Percentiles rank a stretch among this genome's conserved stretches.
Conservation (phyloP, 2,888 invertebrate species). For the Andrena flavipes region DNA sequence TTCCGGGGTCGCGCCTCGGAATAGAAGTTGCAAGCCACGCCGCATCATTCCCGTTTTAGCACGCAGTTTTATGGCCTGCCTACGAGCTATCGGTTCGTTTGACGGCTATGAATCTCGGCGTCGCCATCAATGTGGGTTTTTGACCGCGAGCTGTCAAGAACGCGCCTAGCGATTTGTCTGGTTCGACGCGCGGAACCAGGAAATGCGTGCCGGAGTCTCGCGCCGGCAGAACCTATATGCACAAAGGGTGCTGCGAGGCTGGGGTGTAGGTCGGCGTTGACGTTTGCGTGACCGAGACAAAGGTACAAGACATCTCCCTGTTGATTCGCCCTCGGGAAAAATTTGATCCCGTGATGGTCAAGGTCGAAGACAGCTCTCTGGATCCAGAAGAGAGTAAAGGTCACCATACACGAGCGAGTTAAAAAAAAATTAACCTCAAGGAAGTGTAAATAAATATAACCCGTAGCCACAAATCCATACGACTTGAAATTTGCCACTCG, state of each 20-base stretch:
- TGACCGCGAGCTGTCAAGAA: constrained; percentile 57
- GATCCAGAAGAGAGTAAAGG: constrained; percentile 14
- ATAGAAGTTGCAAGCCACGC: constrained; percentile 80
- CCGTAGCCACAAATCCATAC: too few species aligned
- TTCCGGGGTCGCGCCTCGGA: constrained; percentile 83
- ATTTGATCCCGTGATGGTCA: constrained; percentile 24
- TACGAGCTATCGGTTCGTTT: constrained; percentile 78
- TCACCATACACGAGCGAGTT: too few species aligned
- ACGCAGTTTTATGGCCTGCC: constrained; percentile 79
- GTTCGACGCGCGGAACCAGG: constrained; percentile 29
- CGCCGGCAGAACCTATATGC: not conserved
- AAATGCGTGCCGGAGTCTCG: constrained; percentile 34
- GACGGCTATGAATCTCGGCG: constrained; percentile 73
- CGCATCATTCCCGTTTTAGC: constrained; percentile 80
- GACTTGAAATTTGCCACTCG: too few species aligned
- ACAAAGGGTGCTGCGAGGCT: too few species aligned
- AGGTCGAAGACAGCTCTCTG: not conserved
- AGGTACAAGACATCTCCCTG: too few species aligned
- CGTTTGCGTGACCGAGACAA: too few species aligned
- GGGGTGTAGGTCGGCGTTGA: too few species aligned
- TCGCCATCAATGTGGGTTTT: constrained; percentile 61
- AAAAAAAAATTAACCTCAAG: too few species aligned
- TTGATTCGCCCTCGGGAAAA: not conserved
- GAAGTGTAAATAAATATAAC: too few species aligned
- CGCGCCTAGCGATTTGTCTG: constrained; percentile 40